Conservation (phyloP, 2,113 vertebrate genomes). For the Corythornis madagascariensis region DNA sequence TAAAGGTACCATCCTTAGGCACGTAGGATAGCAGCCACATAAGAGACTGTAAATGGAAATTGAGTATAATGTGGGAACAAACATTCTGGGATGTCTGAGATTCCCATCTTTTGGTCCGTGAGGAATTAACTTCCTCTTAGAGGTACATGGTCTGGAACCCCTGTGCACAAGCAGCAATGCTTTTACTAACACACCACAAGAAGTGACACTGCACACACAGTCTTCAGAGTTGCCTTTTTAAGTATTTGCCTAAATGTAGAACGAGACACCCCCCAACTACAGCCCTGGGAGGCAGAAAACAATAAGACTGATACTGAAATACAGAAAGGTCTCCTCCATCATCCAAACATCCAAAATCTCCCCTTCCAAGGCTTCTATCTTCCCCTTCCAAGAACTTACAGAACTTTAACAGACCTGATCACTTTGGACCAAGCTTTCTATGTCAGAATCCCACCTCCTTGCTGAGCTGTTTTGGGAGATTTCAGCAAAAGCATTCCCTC, state of each 20-base stretch:
- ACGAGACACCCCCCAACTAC: neutral
- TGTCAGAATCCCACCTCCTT: neutral
- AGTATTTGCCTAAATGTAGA: neutral
- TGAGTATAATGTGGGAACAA: neutral
- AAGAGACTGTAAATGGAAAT: neutral
- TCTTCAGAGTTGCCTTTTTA: neutral
- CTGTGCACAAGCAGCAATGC: neutral
- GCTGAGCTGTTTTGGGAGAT: neutral
- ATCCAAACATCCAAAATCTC: neutral
- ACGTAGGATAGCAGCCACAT: neutral
- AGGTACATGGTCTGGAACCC: neutral
- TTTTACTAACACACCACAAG: neutral
- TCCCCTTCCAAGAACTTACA: rapidly evolving
- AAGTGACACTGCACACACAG: neutral
- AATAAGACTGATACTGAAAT: neutral
- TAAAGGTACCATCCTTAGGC: neutral
- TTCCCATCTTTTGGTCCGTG: neutral
- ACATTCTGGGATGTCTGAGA: neutral
- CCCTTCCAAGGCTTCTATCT: neutral
- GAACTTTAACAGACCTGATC: neutral
- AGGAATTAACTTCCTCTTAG: neutral
- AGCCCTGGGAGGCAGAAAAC: neutral
- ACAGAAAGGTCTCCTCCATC: neutral
- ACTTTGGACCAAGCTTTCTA: neutral
- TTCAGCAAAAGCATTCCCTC: neutral